Base-by-base conservation (phyloP, 2,797 vertebrate species). In the Hydrocynus forskahlii region DNA sequence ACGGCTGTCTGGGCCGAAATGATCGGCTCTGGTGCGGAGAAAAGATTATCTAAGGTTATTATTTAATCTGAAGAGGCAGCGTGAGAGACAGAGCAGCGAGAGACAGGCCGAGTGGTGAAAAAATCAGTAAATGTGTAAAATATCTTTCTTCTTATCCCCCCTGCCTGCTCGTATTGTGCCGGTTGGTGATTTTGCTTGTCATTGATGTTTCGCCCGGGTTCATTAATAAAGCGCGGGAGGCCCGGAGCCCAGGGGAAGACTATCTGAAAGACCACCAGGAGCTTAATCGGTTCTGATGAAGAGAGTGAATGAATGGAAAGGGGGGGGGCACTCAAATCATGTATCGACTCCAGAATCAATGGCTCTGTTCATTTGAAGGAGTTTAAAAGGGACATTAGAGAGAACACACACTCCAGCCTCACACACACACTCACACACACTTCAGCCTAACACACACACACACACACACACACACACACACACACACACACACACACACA, bases 331-430 rank as follows among this genome's bases (percentile, higher is more conserved):
- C 86, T 91, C 86, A 83, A 88, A 88, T 88, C 88, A 91, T 80
- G 66, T 91, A 92, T 93, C 82, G 90, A 93, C 92, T 87, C 75
- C 70, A 62, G 75, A 88, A 93, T 94, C 90, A n/a, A 92, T 92
- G 84, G 73, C 73, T 69, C 17, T 48, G 63, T 75, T 55, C 81
- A 63, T 55, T 74, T 62, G 25, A 40, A 64, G 54, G 14, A 12
- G 3, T 48, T 70, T 48, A 67, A 80, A 80, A 57, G 35, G 62
- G 63, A 43, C 64, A 69, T 25, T 55, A 48, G 45, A 21, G 19
- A 80, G n/a, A n/a, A 64, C 45, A 64, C 29, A 29, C 1, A 29
- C 3, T 54, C 68, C 21, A 29, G 70, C 70, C 70, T 72, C 14
- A 29, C 29, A 29, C 29, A 29, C 29, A 29, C 29, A 29, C 29